Evolutionary conservation across 2,888 invertebrate species (phyloP).

Genomic region (Diarsia mendica): DNA sequence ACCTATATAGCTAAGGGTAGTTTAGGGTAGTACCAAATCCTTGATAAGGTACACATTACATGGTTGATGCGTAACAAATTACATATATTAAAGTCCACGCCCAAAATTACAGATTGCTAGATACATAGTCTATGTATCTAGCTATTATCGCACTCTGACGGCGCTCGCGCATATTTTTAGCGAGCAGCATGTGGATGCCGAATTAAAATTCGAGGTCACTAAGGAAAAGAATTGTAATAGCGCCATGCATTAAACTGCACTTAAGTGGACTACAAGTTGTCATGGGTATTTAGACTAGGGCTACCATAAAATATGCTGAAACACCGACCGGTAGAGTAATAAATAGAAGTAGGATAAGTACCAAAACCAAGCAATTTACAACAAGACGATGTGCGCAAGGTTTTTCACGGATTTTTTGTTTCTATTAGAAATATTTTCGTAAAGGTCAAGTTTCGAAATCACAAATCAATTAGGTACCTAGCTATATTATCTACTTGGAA

Average conservation of each 20-base stretch:
- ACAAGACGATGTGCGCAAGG: neutral
- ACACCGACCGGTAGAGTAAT: neutral
- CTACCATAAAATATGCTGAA: neutral
- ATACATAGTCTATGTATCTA: slow-evolving; percentile 11
- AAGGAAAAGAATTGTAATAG: neutral
- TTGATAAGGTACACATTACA: neutral
- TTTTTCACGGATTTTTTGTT: neutral
- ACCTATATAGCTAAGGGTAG: neutral
- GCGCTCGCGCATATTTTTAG: slow-evolving; percentile 61
- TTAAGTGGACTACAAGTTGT: neutral
- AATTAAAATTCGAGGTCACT: slow-evolving; percentile 25
- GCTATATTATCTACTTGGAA: neutral
- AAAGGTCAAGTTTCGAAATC: neutral
- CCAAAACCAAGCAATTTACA: neutral
- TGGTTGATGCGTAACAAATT: neutral
- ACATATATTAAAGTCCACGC: slow-evolving; percentile 41
- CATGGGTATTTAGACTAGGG: neutral
- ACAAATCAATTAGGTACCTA: neutral
- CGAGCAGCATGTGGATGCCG: neutral
- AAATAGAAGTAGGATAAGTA: neutral
- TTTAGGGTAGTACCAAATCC: neutral
- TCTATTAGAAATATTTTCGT: neutral
- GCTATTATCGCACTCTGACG: slow-evolving; percentile 32
- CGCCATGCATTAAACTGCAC: neutral
- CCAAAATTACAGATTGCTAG: slow-evolving; percentile 39